phyloP scores from a whole-genome alignment of 1,140 invertebrate species.

The Ceratina australensis region DNA sequence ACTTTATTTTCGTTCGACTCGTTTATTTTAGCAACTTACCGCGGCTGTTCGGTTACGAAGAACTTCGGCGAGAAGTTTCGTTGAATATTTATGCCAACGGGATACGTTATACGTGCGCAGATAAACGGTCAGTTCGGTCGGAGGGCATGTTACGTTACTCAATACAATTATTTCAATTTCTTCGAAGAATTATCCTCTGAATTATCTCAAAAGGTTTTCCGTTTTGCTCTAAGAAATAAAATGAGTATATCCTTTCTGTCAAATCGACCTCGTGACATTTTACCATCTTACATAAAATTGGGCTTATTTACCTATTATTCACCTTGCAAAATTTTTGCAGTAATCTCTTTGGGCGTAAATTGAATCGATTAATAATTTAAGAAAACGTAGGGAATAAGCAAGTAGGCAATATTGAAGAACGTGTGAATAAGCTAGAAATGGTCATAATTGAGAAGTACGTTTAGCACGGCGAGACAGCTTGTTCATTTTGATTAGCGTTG shows the following conservation, averaged over 20 bases:
- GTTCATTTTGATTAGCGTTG: constrained; percentile 7
- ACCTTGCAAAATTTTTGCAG: no score
- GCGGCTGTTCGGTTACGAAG: neutral
- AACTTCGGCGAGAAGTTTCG: neutral
- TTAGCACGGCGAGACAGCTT: neutral
- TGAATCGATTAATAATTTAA: no score
- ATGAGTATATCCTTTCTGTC: no score
- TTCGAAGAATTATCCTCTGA: neutral
- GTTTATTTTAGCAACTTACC: constrained; percentile 39
- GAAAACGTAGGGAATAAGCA: neutral
- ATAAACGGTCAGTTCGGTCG: neutral
- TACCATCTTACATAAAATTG: no score
- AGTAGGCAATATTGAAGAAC: neutral
- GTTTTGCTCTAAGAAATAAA: neutral
- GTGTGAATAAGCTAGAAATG: constrained; percentile 18
- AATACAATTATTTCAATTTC: neutral
- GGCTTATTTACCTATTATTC: no score
- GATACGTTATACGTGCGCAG: neutral
- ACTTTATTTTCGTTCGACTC: constrained; percentile 34
- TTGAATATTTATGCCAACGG: neutral
- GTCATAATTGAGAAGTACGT: constrained; percentile 32
- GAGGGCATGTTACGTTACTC: neutral
- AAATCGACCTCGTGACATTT: no score
- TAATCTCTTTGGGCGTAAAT: no score
- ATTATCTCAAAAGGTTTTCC: neutral